Evolutionary conservation across 2,113 vertebrate species (phyloP).

Genomic region (Murina feae): DNA sequence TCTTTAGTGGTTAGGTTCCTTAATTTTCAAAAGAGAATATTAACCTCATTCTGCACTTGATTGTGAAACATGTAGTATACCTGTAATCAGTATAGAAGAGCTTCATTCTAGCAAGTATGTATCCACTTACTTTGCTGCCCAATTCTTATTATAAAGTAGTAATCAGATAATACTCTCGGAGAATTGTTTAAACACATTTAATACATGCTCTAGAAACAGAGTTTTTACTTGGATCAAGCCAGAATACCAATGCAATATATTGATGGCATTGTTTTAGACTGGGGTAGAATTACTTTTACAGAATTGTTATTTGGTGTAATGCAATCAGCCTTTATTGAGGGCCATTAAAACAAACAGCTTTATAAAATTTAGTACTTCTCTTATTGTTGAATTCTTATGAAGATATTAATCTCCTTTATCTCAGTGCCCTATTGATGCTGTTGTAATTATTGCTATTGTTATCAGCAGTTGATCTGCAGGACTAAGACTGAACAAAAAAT

Average conservation of each 20-base stretch:
- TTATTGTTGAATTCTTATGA: not conserved
- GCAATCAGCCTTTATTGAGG: conserved; percentile 28
- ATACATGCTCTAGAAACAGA: conserved; percentile 13
- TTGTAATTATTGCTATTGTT: not conserved
- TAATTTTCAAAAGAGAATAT: conserved; percentile 17
- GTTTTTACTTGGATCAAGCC: conserved; percentile 26
- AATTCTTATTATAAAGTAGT: conserved; percentile 31
- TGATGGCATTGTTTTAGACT: conserved; percentile 33
- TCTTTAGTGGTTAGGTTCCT: not conserved
- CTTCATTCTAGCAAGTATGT: not conserved
- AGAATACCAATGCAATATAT: not conserved
- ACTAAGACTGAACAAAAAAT: not conserved
- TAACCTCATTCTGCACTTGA: not conserved
- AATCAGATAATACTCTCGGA: not conserved
- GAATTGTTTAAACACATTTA: conserved; percentile 16
- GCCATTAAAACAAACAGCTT: conserved; percentile 40
- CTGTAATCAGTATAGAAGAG: not conserved
- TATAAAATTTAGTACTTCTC: conserved; percentile 20
- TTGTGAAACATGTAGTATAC: not conserved
- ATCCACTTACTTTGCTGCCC: not conserved
- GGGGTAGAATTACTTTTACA: conserved; percentile 5
- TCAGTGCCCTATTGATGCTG: not conserved
- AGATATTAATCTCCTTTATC: conserved; percentile 4
- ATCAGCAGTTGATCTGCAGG: not conserved
- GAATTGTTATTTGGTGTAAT: conserved; percentile 50